Percentiles rank a stretch among this genome's conserved stretches.
Conservation (phyloP, 2,797 vertebrate genomes). For the Liparis tanakae region DNA sequence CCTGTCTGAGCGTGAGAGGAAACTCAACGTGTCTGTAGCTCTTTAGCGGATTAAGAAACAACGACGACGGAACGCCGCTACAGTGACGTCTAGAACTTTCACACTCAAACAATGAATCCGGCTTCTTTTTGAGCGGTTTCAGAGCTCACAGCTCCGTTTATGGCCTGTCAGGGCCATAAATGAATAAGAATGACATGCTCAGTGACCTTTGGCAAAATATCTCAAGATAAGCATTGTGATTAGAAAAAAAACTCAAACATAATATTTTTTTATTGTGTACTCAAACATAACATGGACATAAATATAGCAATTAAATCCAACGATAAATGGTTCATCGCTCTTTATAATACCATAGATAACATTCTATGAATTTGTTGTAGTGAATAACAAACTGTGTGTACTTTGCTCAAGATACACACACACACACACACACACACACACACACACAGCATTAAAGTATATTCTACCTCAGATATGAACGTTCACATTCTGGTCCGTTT, state of each 20-base stretch:
- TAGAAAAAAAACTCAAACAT: conserved; percentile 19
- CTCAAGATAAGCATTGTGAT: neutral
- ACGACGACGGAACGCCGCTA: too few species aligned
- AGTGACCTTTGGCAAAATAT: neutral
- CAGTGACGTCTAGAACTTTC: neutral
- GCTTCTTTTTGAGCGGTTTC: neutral
- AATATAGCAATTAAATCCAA: conserved; percentile 41
- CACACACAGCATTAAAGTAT: neutral
- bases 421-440: conserved; percentile 9
- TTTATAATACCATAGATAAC: neutral
- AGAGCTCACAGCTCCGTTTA: neutral
- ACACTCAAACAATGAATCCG: neutral
- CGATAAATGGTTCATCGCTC: neutral
- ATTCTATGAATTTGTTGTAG: neutral
- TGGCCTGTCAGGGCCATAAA: neutral
- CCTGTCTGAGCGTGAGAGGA: too few species aligned
- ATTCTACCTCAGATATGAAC: conserved; percentile 6
- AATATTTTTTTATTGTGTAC: conserved; percentile 20
- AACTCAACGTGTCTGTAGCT: too few species aligned
- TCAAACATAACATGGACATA: conserved; percentile 30
- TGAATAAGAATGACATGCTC: neutral
- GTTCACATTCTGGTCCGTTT: conserved; percentile 71
- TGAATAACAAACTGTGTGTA: neutral
- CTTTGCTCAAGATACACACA: neutral
- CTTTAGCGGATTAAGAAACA: too few species aligned